phyloP scores from a whole-genome alignment of 2,888 invertebrate genomes.

The Pyrgus malvae region DNA sequence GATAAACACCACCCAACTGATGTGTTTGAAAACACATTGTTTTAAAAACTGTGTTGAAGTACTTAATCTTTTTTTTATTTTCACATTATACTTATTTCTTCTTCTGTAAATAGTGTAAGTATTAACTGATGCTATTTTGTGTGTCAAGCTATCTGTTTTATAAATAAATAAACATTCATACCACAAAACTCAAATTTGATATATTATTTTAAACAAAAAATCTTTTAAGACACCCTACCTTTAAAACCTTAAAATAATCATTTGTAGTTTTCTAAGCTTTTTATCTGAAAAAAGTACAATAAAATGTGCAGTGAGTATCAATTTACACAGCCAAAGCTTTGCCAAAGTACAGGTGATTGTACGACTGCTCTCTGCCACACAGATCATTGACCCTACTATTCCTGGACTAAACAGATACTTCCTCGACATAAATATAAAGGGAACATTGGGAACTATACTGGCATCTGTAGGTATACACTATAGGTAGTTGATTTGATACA shows the following conservation, averaged over 20 bases:
- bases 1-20: no score
- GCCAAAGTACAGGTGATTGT: conserved; percentile 76
- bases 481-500: conserved; percentile 4
- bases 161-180: conserved; percentile 22
- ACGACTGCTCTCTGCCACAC: conserved; percentile 44
- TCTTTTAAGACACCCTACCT: not conserved
- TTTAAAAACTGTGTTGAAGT: conserved; percentile 33
- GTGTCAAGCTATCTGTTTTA: conserved; percentile 19
- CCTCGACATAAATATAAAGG: conserved; percentile 37
- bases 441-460: conserved; percentile 1
- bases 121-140: conserved; percentile 17
- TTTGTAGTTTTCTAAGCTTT: no score
- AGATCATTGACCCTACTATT: conserved; percentile 70
- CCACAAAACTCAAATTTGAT: conserved; percentile 17
- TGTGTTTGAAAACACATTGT: no score
- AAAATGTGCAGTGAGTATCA: conserved; percentile 44
- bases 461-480: not conserved
- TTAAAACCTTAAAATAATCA: not conserved
- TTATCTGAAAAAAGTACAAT: no score
- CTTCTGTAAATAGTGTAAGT: conserved; percentile 34
- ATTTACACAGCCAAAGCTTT: conserved; percentile 56
- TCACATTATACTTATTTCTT: conserved; percentile 25
- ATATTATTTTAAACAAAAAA: conserved; percentile 21
- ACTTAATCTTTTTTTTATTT: conserved; percentile 31
- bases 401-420: conserved; percentile 57